Conservation (phyloP, 2,888 invertebrate genomes). For the Pegoplata infirma region DNA sequence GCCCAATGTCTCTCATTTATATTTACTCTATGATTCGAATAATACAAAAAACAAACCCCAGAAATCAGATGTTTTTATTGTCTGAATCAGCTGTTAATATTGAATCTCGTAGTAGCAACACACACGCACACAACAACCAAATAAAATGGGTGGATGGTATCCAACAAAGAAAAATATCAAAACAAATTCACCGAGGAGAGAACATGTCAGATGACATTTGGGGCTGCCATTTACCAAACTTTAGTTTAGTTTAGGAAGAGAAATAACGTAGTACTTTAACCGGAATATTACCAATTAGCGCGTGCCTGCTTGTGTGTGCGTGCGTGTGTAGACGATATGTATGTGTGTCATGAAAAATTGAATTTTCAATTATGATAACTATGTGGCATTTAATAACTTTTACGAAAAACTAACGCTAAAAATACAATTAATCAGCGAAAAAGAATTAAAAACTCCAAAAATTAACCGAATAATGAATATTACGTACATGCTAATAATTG, state of each 20-base stretch:
- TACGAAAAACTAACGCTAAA: background rate
- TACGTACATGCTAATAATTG: background rate
- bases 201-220: slow-evolving; percentile 50
- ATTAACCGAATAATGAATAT: background rate
- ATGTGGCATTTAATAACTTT: slow-evolving; percentile 36
- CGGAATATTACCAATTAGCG: background rate
- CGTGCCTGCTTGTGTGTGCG: slow-evolving; percentile 12
- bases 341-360: slow-evolving; percentile 21
- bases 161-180: background rate
- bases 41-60: too few species aligned
- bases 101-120: background rate
- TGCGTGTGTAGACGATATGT: background rate
- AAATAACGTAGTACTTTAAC: slow-evolving; percentile 33
- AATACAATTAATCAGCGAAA: background rate
- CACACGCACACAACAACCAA: background rate
- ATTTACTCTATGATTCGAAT: too few species aligned
- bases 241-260: slow-evolving; percentile 58
- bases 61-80: background rate
- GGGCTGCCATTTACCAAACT: slow-evolving; percentile 16
- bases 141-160: background rate
- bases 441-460: background rate
- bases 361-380: slow-evolving; percentile 38
- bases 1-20: too few species aligned
- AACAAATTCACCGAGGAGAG: background rate
- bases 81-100: too few species aligned